A percentile compares a stretch with the other conserved stretches of the same genome.
Evolutionary conservation across 2,113 vertebrate species (phyloP).

Genomic region (Ammodramus savannarum): DNA sequence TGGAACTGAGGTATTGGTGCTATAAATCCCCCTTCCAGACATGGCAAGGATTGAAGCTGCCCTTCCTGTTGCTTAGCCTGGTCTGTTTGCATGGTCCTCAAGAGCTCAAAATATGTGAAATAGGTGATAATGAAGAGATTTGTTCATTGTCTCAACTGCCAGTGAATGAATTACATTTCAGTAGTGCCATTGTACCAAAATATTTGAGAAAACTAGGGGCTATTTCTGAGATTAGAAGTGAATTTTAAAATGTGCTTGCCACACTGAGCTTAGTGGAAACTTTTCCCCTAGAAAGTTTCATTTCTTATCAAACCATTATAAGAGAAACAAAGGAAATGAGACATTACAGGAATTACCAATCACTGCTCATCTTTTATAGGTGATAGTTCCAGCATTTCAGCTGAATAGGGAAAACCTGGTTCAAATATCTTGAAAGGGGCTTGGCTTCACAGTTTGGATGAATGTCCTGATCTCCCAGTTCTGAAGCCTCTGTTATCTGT

Average conservation of each 20-base stretch:
- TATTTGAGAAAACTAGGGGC: neutral
- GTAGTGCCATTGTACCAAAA: neutral
- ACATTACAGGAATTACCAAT: neutral
- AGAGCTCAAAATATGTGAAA: neutral
- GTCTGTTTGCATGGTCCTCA: neutral
- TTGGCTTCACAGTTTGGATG: neutral
- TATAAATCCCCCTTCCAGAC: neutral
- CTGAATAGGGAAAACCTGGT: neutral
- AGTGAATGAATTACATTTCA: neutral
- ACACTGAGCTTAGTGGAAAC: neutral
- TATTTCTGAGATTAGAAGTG: neutral
- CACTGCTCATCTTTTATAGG: neutral
- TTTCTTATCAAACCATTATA: neutral
- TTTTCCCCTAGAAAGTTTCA: neutral
- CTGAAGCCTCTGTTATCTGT: neutral
- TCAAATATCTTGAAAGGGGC: neutral
- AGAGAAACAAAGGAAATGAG: neutral
- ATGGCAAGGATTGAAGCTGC: neutral
- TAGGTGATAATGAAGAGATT: neutral
- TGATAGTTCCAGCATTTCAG: neutral
- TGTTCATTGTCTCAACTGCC: neutral
- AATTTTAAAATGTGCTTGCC: neutral
- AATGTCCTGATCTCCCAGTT: neutral
- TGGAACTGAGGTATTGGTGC: neutral
- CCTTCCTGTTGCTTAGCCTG: neutral